Evolutionary conservation across 2,113 vertebrate species (phyloP), one percentile per base, ranked within the genome.

Genomic region (Stigmatopora argus): DNA sequence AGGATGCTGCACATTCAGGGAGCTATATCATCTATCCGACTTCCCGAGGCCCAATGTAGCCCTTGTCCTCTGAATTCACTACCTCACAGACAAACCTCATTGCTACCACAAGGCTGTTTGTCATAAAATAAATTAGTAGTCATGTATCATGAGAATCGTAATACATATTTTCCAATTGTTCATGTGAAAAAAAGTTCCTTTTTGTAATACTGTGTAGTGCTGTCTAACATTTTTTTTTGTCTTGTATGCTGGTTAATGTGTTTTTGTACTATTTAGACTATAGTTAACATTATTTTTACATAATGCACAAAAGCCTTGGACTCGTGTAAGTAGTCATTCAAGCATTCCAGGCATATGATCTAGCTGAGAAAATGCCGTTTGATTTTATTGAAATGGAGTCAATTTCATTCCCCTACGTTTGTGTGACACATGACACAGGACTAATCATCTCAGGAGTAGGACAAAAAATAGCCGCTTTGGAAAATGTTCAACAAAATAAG

Each of bases 11-110:
- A 78, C 62, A 65, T 78, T 81, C 77, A 78, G 77, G 81, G 62
- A 64, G 63, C 44, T 77, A 79, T 84, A 84, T 85, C 77, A 77
- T 80, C 75, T 86, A 72, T 83, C 82, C 55, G 55, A 61, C 77
- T 66, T 66, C 64, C 75, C 48, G 11, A 46, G 69, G 68, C 51
- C 86, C 78, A 87, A 70, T 85, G 75, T 61, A 47, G 52, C 67
- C 73, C 74, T 83, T 89, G 86, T 89, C 58, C 72, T 71, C 72
- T 45, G 14, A 79, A 55, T 55, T 61, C 55, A 65, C 64, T 21
- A 34, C 62, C 67, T 62, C 49, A 68, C 59, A 45, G 64, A 68
- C 59, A 45, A 62, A 73, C 72, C 78, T 63, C 56, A 19, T 19
- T 71, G 62, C 66, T 69, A 62, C 49, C 55, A 60, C 46, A 67